Evolutionary conservation across 1,140 invertebrate species (phyloP).

Genomic region (Drosophila persimilis): DNA sequence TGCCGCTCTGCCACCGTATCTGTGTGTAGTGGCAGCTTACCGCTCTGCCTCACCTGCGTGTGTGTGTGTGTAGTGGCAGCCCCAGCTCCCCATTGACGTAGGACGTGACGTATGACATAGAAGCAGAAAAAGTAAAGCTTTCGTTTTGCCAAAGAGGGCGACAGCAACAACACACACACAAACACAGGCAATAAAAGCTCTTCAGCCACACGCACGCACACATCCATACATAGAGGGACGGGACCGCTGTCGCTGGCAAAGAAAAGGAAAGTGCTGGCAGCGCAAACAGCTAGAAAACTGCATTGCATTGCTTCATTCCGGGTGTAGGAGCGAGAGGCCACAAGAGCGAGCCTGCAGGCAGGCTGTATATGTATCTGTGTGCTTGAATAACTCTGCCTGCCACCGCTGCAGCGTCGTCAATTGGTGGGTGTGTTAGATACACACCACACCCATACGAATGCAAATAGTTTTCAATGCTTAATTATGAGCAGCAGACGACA

Average conservation of each 20-base stretch:
- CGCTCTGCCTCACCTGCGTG: not conserved
- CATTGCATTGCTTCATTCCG: constrained; percentile 33
- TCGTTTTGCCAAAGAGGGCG: constrained; percentile 36
- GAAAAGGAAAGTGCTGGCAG: constrained; percentile 50
- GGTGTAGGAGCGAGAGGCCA: constrained; percentile 20
- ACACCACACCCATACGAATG: constrained; percentile 17
- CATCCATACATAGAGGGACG: not conserved
- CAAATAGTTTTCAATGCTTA: constrained; percentile 53
- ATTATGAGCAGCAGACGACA: constrained; percentile 40
- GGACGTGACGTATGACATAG: constrained; percentile 67
- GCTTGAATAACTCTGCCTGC: constrained; percentile 4
- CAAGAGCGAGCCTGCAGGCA: constrained; percentile 7
- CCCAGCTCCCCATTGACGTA: constrained; percentile 66
- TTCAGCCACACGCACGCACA: constrained; percentile 7
- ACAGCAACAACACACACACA: constrained; percentile 8
- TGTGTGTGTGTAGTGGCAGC: constrained; percentile 13
- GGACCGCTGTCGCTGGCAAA: not conserved
- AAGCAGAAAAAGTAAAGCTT: constrained; percentile 53
- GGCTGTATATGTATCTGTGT: constrained; percentile 33
- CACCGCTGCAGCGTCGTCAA: constrained; percentile 8
- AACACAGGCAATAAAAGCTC: constrained; percentile 7
- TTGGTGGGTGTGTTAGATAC: constrained; percentile 21
- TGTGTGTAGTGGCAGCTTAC: too few relatives aligned
- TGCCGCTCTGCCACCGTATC: too few relatives aligned
- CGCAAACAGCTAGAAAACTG: constrained; percentile 62